Evolutionary conservation across 1,140 invertebrate species (phyloP).

Genomic region (Odontomachus brunneus): DNA sequence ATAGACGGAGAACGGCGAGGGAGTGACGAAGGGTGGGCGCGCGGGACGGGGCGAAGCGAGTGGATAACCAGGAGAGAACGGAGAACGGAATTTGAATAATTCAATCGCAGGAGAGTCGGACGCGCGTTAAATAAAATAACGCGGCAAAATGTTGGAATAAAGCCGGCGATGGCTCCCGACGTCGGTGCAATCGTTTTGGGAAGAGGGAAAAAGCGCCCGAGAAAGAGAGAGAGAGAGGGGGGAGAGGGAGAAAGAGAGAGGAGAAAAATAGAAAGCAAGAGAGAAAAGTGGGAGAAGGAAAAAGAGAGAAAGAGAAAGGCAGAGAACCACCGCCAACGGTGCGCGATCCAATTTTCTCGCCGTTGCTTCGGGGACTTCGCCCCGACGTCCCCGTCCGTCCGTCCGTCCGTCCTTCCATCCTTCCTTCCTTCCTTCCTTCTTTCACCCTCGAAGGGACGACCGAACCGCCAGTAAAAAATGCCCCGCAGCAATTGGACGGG

Average conservation of each 20-base stretch:
- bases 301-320: neutral
- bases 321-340: conserved; percentile 18
- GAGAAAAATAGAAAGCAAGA: too few relatives aligned
- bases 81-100: conserved; percentile 72
- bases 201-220: neutral
- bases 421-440: conserved; percentile 11
- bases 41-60: conserved; percentile 51
- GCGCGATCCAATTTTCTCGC: conserved; percentile 69
- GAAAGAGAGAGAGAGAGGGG: neutral
- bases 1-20: conserved; percentile 27
- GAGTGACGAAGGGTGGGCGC: neutral
- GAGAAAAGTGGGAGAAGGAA: too few relatives aligned
- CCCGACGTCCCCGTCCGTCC: conserved; percentile 1
- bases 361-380: conserved; percentile 38
- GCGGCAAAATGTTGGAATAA: conserved; percentile 70
- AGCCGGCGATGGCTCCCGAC: conserved; percentile 48
- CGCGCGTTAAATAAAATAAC: conserved; percentile 73
- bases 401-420: neutral
- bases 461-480: conserved; percentile 35
- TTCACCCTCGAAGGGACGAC: conserved; percentile 20
- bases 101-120: conserved; percentile 67
- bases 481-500: conserved; percentile 19
- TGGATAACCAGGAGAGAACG: conserved; percentile 37
- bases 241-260: too few relatives aligned
- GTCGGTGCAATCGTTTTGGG: conserved; percentile 45